Base-by-base conservation (phyloP, 2,113 vertebrate species). In the Takifugu flavidus region DNA sequence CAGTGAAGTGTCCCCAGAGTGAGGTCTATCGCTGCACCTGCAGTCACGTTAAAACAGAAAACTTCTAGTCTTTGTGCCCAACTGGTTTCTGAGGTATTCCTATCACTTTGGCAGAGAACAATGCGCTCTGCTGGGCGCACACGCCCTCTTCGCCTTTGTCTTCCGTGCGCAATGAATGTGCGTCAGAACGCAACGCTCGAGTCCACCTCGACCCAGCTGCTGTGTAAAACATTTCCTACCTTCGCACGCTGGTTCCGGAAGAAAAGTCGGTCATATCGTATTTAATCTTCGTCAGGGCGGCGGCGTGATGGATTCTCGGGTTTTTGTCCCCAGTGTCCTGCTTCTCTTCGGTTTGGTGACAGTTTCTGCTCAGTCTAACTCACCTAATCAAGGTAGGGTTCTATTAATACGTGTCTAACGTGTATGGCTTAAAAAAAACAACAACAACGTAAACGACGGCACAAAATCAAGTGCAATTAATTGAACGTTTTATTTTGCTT, bases 271-370 rank as follows among this genome's bases (percentile, higher is more conserved):
- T 1, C 7, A 39, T 39, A 10, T 39, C 2, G 11, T 39, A 2
- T 39, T 39, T 10, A 39, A 39, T 11, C 34, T 8, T 39, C 34
- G 34, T 39, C 34, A 6, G 11, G 5, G 43, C 3, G 20, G 5
- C 25, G 13, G 39, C 43, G 60, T 50, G 62, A 89, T 88, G 88
- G 70, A 71, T 62, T 77, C 62, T 4, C 63, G 82, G 63, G 65
- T 62, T 67, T 65, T 75, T 7, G 3, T 79, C 50, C 49, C 81
- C 5, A 65, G 63, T 57, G 29, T 87, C 1, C 62, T 91, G 11
- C 54, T 92, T 8, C 7, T 85, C 44, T 58, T 84, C 53, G 70
- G 74, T n/a, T 70, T 87, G 70, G 65, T 60, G 31, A 64, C 59
- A 4, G 80, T 76, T 49, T 58, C 70, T 10, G 80, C 75, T 0